These are phyloP conservation scores for Papilio demoleus DNA, from an alignment of 2,888 invertebrate genomes.

Conservation along the genomic window DNA sequence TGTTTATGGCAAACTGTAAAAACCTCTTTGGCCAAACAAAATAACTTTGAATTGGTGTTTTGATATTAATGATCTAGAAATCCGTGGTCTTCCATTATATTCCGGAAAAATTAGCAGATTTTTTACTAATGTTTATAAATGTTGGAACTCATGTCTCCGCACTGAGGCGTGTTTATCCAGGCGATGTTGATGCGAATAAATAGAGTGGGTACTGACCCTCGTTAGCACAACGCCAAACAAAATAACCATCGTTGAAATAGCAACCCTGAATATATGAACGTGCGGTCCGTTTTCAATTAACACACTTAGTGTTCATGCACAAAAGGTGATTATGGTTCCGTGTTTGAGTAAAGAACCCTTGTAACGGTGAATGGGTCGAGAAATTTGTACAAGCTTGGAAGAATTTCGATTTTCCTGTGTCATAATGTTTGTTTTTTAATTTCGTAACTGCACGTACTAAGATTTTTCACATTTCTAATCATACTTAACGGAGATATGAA, in stretches of 20 bases:
- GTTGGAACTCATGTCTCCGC: conserved; percentile 9
- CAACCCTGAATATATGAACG: neutral
- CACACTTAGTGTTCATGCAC: conserved; percentile 10
- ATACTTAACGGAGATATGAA: neutral
- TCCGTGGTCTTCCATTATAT: too few relatives aligned
- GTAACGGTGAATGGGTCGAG: conserved; percentile 12
- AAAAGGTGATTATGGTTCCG: conserved; percentile 33
- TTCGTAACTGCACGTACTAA: neutral
- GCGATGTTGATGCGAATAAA: conserved; percentile 31
- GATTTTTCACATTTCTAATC: too few relatives aligned
- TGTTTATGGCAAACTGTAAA: too few relatives aligned
- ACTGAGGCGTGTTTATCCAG: conserved; percentile 32
- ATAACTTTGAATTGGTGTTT: too few relatives aligned
- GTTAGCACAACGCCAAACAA: conserved; percentile 27
- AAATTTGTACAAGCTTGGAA: conserved; percentile 16
- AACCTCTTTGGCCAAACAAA: too few relatives aligned
- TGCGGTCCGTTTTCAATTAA: conserved; percentile 2
- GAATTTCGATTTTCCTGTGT: conserved; percentile 6
- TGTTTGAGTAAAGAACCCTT: conserved; percentile 18
- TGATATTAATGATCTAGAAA: too few relatives aligned
- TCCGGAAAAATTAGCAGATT: too few relatives aligned
- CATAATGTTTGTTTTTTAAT: neutral
- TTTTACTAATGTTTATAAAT: conserved; percentile 1
- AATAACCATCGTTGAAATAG: neutral
- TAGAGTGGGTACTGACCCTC: conserved; percentile 29